A percentile compares a stretch with the other conserved stretches of the same genome.
Evolutionary conservation across 2,797 vertebrate genomes (phyloP).

Genomic region (Delichon dasypus): DNA sequence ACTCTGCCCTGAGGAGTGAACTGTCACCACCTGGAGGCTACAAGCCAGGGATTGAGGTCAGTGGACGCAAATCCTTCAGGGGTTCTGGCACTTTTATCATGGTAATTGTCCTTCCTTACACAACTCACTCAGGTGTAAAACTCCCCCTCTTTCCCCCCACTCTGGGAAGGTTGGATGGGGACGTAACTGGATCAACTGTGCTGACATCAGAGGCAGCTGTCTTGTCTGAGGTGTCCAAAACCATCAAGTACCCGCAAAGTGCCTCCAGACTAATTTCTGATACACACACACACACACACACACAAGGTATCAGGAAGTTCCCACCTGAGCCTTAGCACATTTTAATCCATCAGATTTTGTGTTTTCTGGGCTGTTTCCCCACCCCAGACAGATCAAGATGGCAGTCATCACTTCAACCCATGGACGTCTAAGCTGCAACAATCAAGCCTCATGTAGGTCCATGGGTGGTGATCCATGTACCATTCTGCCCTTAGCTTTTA

Average conservation of each 20-base stretch:
- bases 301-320: not conserved
- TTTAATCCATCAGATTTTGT: not conserved
- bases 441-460: not conserved
- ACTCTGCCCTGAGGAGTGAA: not conserved
- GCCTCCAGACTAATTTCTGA: not conserved
- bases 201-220: not conserved
- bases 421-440: not conserved
- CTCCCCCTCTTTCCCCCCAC: accelerated
- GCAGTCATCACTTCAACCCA: not conserved
- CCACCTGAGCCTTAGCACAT: not conserved
- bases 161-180: accelerated
- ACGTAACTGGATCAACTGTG: not conserved
- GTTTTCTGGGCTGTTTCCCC: not conserved
- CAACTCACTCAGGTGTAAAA: not conserved
- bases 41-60: not conserved
- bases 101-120: not conserved
- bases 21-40: too few relatives aligned
- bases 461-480: not conserved
- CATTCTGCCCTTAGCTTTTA: not conserved
- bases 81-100: not conserved
- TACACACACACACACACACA: not conserved
- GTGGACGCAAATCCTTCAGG: not conserved
- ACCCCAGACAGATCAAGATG: not conserved
- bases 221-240: not conserved
- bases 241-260: not conserved